Evolutionary conservation across 2,797 vertebrate genomes (phyloP), one percentile per base, ranked within the genome.

Genomic region (Lepus oiostolus): DNA sequence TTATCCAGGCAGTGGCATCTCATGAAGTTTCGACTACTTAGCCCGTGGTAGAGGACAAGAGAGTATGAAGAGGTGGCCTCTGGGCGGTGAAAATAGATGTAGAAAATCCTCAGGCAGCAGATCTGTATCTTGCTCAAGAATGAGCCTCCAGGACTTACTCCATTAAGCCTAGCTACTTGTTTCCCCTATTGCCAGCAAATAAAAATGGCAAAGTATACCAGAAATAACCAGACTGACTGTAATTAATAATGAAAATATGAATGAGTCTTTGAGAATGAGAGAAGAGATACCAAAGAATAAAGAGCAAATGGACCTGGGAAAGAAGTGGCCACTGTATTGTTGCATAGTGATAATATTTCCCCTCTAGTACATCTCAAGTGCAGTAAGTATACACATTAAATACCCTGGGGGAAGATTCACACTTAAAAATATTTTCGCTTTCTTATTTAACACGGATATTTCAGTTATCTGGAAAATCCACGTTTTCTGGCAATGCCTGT

Each of bases 121-220:
- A 28, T 50, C 72, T 16, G 4, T 7, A 32, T 62, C 87, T 77
- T 35, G 42, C 30, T 83, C 81, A 52, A 52, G 32, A 63, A 62
- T 50, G 22, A 65, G 17, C 67, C 28, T 67, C 65, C 47, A 16
- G 9, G 16, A 50, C 30, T 70, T 82, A n/a, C 85, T 70, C 80
- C 82, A 82, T 70, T 67, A 71, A 76, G 35, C 62, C 74, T 30
- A 28, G 30, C 28, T 58, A n/a, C 35, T 12, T 7, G 5, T 42
- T 72, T 93, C 58, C 42, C 54, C 80, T 54, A 21, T 58, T 81
- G 58, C 35, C 11, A 52, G 52, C 52, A 82, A 83, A 60, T 60
- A 67, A 93, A 89, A 90, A n/a, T 70, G 68, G 32, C 71, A 83
- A 70, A 95, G 63, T 68, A 52, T 70, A n/a, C 47, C 42, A 85